phyloP scores from a whole-genome alignment of 2,797 vertebrate species.

The Pseudopleuronectes americanus region DNA sequence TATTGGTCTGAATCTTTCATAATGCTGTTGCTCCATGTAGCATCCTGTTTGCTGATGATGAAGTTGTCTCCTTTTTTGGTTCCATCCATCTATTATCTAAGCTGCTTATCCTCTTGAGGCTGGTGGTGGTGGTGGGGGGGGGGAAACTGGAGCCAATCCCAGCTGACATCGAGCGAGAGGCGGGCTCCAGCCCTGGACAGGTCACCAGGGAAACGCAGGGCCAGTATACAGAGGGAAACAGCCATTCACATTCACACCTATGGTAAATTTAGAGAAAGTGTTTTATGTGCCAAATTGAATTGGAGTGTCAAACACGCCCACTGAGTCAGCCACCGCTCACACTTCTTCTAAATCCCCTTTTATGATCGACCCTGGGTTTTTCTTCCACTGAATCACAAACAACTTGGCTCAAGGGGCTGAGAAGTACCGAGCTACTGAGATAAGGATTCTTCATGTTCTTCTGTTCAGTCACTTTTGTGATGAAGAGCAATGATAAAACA shows the following conservation, averaged over 20 bases:
- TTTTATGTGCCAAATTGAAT: conserved; percentile 19
- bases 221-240: too few species aligned
- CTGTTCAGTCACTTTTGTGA: neutral
- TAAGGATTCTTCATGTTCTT: conserved; percentile 19
- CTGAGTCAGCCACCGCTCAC: neutral
- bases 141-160: too few species aligned
- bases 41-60: conserved; percentile 25
- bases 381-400: conserved; percentile 41
- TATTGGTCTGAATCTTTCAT: conserved; percentile 17
- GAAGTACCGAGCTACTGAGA: conserved; percentile 24
- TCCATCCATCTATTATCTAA: too few species aligned
- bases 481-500: neutral
- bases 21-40: conserved; percentile 11
- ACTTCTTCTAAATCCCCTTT: too few species aligned
- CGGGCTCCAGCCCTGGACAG: too few species aligned
- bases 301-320: conserved; percentile 43
- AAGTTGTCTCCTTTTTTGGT: too few species aligned
- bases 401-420: conserved; percentile 16
- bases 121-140: too few species aligned
- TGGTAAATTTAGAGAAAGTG: too few species aligned
- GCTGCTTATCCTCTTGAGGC: too few species aligned
- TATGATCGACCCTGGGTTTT: too few species aligned
- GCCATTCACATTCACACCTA: too few species aligned
- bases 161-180: conserved; percentile 11
- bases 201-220: too few species aligned